Base-by-base conservation (phyloP, 2,797 vertebrate genomes). In the Protonibea diacanthus region DNA sequence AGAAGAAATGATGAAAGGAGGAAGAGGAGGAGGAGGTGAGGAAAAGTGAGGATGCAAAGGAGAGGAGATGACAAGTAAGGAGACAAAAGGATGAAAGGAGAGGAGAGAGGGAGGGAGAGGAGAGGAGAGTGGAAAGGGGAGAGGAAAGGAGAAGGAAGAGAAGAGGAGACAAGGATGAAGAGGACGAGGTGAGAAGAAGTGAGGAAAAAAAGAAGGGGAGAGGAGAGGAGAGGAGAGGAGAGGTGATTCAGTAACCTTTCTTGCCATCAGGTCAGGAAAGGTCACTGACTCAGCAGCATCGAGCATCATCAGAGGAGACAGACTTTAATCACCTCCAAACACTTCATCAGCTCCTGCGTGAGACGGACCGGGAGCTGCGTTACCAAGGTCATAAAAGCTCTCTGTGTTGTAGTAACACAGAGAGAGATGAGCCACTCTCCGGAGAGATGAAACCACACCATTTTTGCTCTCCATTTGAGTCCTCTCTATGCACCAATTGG, bases 251-350 rank as follows among this genome's bases (percentile, higher is more conserved):
- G 33, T 38, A 38, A 38, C 33, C 33, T 38, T 38, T 38, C 33
- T 38, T 58, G 81, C 74, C 80, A 77, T 44, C 45, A 69, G 78
- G 73, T 74, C 80, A 67, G 83, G 71, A 91, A 90, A 93, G 91
- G 91, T 92, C 88, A 91, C 75, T 84, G 89, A 90, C 90, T 92
- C 91, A 88, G 90, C 92, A 86, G 85, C 79, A 78, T 40, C 29
- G 79, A 78, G 38, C 81, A 69, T 78, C 74, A 51, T 88, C 88
- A 77, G 66, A 81, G 79, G 61, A 87, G 65, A 62, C 64, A 29
- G 70, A 69, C 74, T 85, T 82, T 89, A 90, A 92, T 92, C 85
- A 88, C 85, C 85, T 88, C 76, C 81, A 74, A 83, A 81, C 77
- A 70, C 81, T 86, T 81, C 83, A 85, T 87, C 88, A 68, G 84